These are phyloP conservation scores for Eristalis pertinax DNA, from an alignment of 2,888 invertebrate genomes.

Conservation along the genomic window DNA sequence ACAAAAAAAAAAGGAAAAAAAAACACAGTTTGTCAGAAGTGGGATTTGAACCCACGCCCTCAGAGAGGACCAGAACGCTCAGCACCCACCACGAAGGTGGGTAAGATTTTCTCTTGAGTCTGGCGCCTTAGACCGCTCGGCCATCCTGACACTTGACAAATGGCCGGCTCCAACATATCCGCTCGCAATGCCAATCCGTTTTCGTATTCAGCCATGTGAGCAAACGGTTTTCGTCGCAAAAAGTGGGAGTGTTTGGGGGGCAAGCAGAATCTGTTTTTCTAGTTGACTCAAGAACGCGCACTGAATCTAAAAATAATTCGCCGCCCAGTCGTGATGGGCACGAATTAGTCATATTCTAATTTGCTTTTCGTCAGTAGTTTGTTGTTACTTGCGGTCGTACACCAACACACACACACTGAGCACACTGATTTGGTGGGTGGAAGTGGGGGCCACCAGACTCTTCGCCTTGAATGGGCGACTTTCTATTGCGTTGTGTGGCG, in stretches of 20 bases:
- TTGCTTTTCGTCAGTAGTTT: constrained; percentile 33
- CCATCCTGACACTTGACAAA: constrained; percentile 74
- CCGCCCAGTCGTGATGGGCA: constrained; percentile 47
- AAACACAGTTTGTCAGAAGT: constrained; percentile 66
- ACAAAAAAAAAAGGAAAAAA: constrained; percentile 2
- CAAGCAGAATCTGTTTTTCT: neutral
- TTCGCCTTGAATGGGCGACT: constrained; percentile 55
- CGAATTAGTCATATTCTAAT: constrained; percentile 60
- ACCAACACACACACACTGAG: neutral
- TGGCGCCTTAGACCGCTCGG: constrained; percentile 77
- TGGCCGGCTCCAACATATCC: neutral
- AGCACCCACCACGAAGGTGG: constrained; percentile 15
- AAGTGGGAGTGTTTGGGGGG: neutral
- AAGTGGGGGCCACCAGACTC: neutral
- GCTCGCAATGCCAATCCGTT: neutral
- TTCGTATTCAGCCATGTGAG: neutral
- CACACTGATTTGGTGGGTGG: neutral
- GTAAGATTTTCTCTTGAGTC: constrained; percentile 74
- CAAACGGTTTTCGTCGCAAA: neutral
- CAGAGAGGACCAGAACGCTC: constrained; percentile 72
- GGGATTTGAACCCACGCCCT: constrained; percentile 72
- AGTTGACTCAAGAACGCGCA: constrained; percentile 24
- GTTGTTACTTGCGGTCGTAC: neutral
- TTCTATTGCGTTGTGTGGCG: constrained; percentile 46
- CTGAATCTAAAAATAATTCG: constrained; percentile 51